A percentile compares a stretch with the other conserved stretches of the same genome.
Evolutionary conservation across 2,113 vertebrate genomes (phyloP).

Genomic region (Plestiodon gilberti): DNA sequence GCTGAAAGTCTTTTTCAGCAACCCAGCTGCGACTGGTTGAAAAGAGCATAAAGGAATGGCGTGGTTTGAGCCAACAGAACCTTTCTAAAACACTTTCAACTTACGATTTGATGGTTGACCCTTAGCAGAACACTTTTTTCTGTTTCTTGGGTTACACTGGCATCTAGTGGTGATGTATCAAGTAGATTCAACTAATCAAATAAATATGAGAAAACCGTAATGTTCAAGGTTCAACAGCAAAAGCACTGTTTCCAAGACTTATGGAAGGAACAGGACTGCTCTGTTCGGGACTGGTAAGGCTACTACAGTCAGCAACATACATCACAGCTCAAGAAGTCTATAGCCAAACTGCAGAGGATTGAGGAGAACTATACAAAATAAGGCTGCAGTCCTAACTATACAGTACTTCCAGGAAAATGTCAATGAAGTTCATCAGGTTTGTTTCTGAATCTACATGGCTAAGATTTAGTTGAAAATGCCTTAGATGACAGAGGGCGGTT

Average conservation of each 20-base stretch:
- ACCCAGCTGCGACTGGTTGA: neutral
- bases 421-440: neutral
- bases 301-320: neutral
- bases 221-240: neutral
- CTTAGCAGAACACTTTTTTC: neutral
- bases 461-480: neutral
- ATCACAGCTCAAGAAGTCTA: neutral
- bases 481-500: neutral
- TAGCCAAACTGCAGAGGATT: neutral
- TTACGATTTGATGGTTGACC: neutral
- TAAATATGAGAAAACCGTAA: neutral
- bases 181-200: neutral
- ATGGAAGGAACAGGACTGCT: neutral
- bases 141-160: constrained; percentile 60
- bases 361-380: neutral
- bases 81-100: constrained; percentile 3
- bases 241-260: neutral
- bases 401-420: neutral
- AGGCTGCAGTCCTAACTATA: neutral
- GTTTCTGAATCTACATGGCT: neutral
- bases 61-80: constrained; percentile 6
- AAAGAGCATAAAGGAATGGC: constrained; percentile 41
- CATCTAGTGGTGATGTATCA: constrained; percentile 56
- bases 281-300: neutral
- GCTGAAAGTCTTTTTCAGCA: neutral